Base-by-base conservation (phyloP, 2,888 invertebrate genomes). In the Ormyrus pomaceus region DNA sequence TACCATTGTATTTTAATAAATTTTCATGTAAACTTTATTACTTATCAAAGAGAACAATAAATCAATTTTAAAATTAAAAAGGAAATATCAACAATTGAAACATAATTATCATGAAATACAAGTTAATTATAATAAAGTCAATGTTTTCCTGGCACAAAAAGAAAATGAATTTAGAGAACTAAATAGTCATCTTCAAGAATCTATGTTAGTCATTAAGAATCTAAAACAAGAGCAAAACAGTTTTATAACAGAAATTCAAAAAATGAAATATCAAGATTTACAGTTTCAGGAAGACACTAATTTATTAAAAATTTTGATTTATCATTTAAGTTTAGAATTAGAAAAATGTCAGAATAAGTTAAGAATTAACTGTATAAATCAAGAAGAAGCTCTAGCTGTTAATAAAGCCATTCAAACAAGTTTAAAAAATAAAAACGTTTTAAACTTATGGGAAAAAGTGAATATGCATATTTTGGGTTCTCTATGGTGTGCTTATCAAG, bases 401-500 rank as follows among this genome's bases (percentile, higher is more conserved):
- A 64, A 87, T 86, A 82, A 85, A 59, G 61, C 86, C 82, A 10
- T 88, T 76, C 85, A 92, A 88, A 61, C 88, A 11, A 77, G 77
- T 45, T 78, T 74, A 46, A 86, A 90, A 87, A 82, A 91, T 85
- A 77, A 91, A 87, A 89, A 91, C 91, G 78, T 93, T 84, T 78
- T 93, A 85, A 66, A 91, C 89, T 83, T 93, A 87, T 89, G 95
- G 95, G 88, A 91, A 86, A 84, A 90, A 89, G 87, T 93, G 1
- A 93, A 94, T 85, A 91, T 93, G 0, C 95, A 95, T 85, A 94
- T 94, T 0, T 88, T 95, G 82, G 94, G 93, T 0, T 96, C 96
- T 0, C 91, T 96, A 5, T 92, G 96, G 82, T 94, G 95, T 86
- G 95, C 96, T 0, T 96, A 96, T 86, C 95, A 96, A 89, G 96